Evolutionary conservation across 2,888 invertebrate genomes (phyloP).

Genomic region (Parnassius mnemosyne): DNA sequence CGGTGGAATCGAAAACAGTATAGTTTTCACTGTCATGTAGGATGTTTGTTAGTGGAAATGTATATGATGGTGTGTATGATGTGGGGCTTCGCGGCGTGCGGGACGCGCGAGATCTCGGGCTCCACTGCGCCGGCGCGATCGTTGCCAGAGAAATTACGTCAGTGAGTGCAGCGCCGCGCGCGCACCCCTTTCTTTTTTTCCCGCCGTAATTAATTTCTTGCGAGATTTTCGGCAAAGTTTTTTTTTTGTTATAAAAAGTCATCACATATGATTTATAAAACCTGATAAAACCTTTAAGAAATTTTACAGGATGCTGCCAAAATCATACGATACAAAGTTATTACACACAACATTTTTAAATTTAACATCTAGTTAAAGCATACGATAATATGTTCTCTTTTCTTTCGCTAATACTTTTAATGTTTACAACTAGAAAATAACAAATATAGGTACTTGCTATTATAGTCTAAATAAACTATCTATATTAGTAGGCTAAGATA

Average conservation of each 20-base stretch:
- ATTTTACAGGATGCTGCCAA: constrained; percentile 9
- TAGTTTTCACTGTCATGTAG: constrained; percentile 15
- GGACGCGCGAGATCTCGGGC: constrained; percentile 63
- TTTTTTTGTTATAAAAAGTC: constrained; percentile 40
- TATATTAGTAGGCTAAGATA: too few species aligned
- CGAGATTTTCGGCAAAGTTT: constrained; percentile 61
- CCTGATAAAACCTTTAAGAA: not conserved
- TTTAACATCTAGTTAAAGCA: too few species aligned
- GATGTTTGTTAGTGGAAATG: constrained; percentile 20
- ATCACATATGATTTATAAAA: not conserved
- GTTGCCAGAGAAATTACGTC: constrained; percentile 66
- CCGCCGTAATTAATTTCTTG: constrained; percentile 72
- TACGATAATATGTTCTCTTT: too few species aligned
- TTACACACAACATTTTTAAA: too few species aligned
- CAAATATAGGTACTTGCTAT: too few species aligned
- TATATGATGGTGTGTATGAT: constrained; percentile 32
- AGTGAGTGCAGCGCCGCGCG: constrained; percentile 56
- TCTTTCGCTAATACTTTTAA: too few species aligned
- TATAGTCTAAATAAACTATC: too few species aligned
- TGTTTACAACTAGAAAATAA: too few species aligned
- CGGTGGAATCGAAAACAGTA: constrained; percentile 4
- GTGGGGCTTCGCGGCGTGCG: constrained; percentile 54
- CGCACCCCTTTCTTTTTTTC: constrained; percentile 77
- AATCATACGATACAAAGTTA: not conserved
- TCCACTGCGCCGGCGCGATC: constrained; percentile 57